A percentile compares a stretch with the other conserved stretches of the same genome.
phyloP scores from a whole-genome alignment of 2,888 invertebrate species.

The Protula sp. region DNA sequence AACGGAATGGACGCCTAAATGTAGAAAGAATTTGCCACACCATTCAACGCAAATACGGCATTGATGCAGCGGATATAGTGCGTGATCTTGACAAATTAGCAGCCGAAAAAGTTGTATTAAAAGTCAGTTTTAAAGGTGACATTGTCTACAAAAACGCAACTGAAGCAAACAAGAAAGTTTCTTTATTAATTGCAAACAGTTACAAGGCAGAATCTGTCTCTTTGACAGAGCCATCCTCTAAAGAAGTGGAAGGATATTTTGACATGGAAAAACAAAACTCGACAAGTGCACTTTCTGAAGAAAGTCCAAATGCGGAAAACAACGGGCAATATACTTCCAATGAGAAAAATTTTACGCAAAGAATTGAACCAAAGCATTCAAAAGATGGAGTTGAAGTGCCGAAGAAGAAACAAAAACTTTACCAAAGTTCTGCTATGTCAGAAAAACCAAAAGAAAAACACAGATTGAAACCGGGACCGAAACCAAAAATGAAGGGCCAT shows the following conservation, averaged over 20 bases:
- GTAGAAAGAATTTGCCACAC: constrained; percentile 76
- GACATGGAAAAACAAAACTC: neutral
- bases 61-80: constrained; percentile 60
- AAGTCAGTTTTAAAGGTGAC: constrained; percentile 81
- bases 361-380: no score
- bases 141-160: constrained; percentile 79
- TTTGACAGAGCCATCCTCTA: neutral
- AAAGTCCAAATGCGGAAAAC: no score
- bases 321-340: no score
- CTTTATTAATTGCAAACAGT: neutral
- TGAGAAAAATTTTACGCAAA: no score
- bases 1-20: constrained; percentile 79
- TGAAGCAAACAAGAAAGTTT: constrained; percentile 61
- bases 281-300: no score
- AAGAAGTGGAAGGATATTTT: neutral
- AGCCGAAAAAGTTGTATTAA: constrained; percentile 69
- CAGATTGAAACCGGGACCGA: no score
- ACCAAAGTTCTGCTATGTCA: no score
- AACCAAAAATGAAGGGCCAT: no score
- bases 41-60: constrained; percentile 69
- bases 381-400: constrained; percentile 31
- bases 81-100: constrained; percentile 70
- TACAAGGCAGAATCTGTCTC: neutral
- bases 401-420: constrained; percentile 15
- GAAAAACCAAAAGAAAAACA: no score